These are phyloP conservation scores for Meteorus colon DNA, from an alignment of 2,888 invertebrate genomes.

Conservation along the genomic window DNA sequence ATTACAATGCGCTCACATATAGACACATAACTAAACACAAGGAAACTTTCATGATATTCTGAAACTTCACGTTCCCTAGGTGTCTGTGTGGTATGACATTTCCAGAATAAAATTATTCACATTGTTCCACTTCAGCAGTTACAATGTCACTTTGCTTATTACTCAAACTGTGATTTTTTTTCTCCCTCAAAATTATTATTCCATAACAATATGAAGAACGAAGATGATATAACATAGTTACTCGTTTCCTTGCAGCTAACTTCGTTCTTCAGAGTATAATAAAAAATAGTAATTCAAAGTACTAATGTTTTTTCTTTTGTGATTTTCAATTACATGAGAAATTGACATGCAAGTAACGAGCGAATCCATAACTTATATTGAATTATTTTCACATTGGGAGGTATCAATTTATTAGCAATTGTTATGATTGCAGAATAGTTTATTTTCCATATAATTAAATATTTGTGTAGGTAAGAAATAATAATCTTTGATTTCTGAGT, in stretches of 20 bases:
- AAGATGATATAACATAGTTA: no score
- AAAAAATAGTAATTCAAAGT: no score
- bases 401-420: no score
- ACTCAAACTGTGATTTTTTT: background rate
- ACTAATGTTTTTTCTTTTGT: background rate
- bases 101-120: constrained; percentile 16
- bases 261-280: no score
- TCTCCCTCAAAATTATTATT: background rate
- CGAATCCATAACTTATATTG: background rate
- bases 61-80: constrained; percentile 17
- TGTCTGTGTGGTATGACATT: constrained; percentile 28
- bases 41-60: background rate
- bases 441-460: no score
- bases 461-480: no score
- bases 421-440: no score
- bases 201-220: no score
- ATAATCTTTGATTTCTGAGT: no score
- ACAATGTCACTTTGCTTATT: background rate
- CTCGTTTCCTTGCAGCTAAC: no score
- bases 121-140: background rate
- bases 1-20: background rate
- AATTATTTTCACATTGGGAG: background rate
- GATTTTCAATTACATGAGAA: background rate
- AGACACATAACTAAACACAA: background rate
- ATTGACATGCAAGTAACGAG: background rate